Base-by-base conservation (phyloP, 2,888 invertebrate genomes). In the Lottia gigantea region DNA sequence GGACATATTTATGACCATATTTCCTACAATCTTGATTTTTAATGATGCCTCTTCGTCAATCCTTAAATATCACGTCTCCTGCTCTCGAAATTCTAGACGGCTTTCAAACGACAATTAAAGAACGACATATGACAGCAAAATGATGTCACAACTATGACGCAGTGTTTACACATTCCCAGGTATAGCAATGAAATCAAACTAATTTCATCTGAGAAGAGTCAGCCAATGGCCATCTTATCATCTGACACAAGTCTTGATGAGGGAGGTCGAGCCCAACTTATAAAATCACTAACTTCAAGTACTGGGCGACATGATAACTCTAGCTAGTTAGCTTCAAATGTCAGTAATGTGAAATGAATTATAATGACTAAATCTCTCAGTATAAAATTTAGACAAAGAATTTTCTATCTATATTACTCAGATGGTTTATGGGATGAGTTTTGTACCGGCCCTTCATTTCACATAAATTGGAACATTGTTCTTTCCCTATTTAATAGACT, bases 21-120 rank as follows among this genome's bases (percentile, higher is more conserved):
- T 23, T 55, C 23, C 55, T 19, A 23, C 23, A 11, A 55, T 55
- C 55, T 8, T 55, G 55, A 23, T 19, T 23, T 55, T 55, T 55
- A 55, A 55, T 55, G 55, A 55, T 55, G 55, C 55, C 40, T 55
- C 55, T 0, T 55, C 23, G 55, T 23, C 23, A 55, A 55, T 23
- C 23, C 23, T 55, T 23, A 55, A 23, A 55, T 23, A 23, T 55
- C 19, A 55, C 23, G 23, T 55, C 23, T 14, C 23, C 23, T 14
- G 19, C 23, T 19, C 55, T 55, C 23, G 55, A 55, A 55, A 55
- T 23, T 55, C 19, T 55, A 55, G 55, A 55, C 19, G 23, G 55
- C 55, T 55, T 55, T 55, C 55, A 55, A 23, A 55, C 55, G 55
- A 55, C 55, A 55, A 55, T 55, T 55, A 55, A 55, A 55, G 23